A percentile compares a stretch with the other conserved stretches of the same genome.
These are phyloP conservation scores for Ceyx melanurus DNA, from an alignment of 2,113 vertebrate species.

Conservation along the genomic window DNA sequence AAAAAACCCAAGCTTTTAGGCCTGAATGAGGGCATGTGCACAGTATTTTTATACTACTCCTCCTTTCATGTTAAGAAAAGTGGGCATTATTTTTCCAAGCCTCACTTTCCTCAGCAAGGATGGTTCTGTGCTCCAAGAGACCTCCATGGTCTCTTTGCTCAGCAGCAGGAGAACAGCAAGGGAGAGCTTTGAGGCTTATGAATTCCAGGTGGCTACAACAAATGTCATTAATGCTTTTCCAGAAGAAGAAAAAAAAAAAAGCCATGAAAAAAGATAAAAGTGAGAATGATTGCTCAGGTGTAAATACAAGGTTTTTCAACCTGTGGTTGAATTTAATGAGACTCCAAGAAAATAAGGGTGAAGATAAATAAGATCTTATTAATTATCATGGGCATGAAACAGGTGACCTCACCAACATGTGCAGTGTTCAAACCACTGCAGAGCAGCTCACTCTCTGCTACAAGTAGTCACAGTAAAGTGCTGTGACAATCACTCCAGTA, in stretches of 20 bases:
- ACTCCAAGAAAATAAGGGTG: fast-evolving
- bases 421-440: background rate
- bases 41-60: background rate
- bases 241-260: background rate
- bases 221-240: background rate
- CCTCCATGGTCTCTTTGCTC: background rate
- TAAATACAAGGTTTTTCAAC: background rate
- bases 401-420: background rate
- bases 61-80: background rate
- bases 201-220: background rate
- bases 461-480: background rate
- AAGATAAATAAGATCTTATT: background rate
- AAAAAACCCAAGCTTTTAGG: background rate
- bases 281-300: background rate
- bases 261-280: background rate
- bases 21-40: background rate
- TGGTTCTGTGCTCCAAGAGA: background rate
- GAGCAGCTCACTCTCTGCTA: background rate
- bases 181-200: background rate
- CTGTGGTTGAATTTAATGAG: background rate
- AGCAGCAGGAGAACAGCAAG: background rate
- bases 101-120: background rate
- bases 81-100: background rate
- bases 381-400: background rate
- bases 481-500: background rate